Evolutionary conservation across 2,113 vertebrate species (phyloP), one percentile per base, ranked within the genome.

Genomic region (Atherinomorus stipes): DNA sequence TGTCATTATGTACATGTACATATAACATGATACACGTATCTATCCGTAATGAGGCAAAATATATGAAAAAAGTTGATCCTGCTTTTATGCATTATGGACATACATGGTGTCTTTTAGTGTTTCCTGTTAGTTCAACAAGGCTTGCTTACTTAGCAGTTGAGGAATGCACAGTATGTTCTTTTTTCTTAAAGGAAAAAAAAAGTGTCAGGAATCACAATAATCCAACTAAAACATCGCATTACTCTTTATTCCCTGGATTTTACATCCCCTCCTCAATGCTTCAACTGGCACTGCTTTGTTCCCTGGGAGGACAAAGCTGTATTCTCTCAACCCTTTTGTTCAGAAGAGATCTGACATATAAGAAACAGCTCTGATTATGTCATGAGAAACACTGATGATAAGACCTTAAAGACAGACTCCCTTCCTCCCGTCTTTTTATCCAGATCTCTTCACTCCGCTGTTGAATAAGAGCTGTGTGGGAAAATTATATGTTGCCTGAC

Each of bases 161-260:
- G 81, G 76, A 87, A 90, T 90, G 80, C 50, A 40, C 54, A 64
- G 47, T 71, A 60, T 64, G 74, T 37, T 63, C 53, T 73, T 66
- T 26, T 49, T 67, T 13, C 34, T 80, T 49, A 72, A 67, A 56
- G 52, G 10, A 38, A 58, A 77, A 74, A 65, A 77, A 74, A n/a
- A n/a, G 21, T 54, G n/a, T 78, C 56, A 74, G 72, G 47, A 83
- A 84, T 85, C 18, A 23, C 45, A 81, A 49, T 44, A 47, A 77
- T 70, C 22, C 23, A 8, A 7, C 44, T 51, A 3, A 44, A 64
- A 68, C 6, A 3, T 70, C 64, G 53, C 40, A 22, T 73, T 50
- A 18, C 18, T 45, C 61, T 69, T 54, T 71, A 11, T 22, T 69
- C 45, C 78, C 37, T 67, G 59, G 42, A 51, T 68, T 78, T 81